Percentiles rank a stretch among this genome's conserved stretches.
Evolutionary conservation across 2,797 vertebrate species (phyloP).

Genomic region (Natrix natrix): DNA sequence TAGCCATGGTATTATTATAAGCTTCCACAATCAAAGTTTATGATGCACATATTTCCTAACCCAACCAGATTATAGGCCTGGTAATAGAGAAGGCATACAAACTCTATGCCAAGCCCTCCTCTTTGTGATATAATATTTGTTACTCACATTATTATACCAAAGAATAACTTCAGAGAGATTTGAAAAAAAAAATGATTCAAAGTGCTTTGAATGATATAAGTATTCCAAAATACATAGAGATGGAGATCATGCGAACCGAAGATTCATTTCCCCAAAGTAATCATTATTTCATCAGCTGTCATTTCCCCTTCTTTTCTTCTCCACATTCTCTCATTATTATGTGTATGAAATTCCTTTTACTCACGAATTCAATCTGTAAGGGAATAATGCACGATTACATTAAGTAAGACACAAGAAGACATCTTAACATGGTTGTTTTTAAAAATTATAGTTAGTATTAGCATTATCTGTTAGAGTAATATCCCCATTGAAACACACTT

Average conservation of each 20-base stretch:
- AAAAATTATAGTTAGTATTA: not conserved
- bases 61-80: not conserved
- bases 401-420: not conserved
- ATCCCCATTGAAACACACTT: not conserved
- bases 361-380: not conserved
- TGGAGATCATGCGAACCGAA: constrained; percentile 18
- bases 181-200: not conserved
- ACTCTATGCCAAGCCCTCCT: not conserved
- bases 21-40: not conserved
- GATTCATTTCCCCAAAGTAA: constrained; percentile 15
- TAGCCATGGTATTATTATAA: not conserved
- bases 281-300: constrained; percentile 4
- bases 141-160: not conserved
- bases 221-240: constrained; percentile 24
- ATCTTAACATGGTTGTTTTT: not conserved
- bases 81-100: not conserved
- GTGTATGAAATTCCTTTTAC: not conserved
- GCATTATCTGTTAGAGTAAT: not conserved
- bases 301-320: not conserved
- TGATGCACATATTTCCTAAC: not conserved
- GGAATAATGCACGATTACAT: not conserved
- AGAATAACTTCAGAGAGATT: not conserved
- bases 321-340: not conserved
- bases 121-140: constrained; percentile 19
- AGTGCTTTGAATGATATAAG: constrained; percentile 26